Evolutionary conservation across 2,113 vertebrate species (phyloP).

Genomic region (Erinaceus europaeus): DNA sequence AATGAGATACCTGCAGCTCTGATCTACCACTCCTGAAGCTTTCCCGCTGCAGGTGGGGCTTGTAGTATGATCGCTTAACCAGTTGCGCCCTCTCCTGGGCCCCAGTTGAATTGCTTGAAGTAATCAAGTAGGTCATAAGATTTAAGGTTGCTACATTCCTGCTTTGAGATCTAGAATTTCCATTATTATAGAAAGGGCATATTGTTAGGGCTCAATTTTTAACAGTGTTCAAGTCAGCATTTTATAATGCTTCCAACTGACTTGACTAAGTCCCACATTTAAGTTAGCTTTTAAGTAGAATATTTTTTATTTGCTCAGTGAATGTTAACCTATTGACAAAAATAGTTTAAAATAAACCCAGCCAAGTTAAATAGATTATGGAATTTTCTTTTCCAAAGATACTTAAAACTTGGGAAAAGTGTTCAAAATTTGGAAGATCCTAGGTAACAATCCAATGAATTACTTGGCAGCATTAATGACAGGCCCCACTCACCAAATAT

Average conservation of each 20-base stretch:
- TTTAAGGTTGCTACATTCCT: neutral
- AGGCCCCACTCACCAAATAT: neutral
- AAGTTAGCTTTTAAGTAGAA: neutral
- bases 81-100: too few species aligned
- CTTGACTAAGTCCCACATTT: neutral
- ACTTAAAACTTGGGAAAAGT: constrained; percentile 5
- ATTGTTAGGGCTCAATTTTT: neutral
- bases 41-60: too few species aligned
- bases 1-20: too few species aligned
- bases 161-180: neutral
- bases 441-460: constrained; percentile 29
- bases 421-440: constrained; percentile 39
- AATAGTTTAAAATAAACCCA: neutral
- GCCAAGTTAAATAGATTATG: constrained; percentile 1
- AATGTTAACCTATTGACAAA: constrained; percentile 21
- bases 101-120: neutral
- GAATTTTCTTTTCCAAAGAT: constrained; percentile 32
- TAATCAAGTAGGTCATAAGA: neutral
- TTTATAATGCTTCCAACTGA: neutral
- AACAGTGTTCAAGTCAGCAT: neutral
- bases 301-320: constrained; percentile 38
- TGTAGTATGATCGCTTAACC: too few species aligned
- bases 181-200: neutral
- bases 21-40: too few species aligned
- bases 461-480: constrained; percentile 2